Evolutionary conservation across 2,888 invertebrate species (phyloP), one percentile per base, ranked within the genome.

Genomic region (Fissipunctia ypsillon): DNA sequence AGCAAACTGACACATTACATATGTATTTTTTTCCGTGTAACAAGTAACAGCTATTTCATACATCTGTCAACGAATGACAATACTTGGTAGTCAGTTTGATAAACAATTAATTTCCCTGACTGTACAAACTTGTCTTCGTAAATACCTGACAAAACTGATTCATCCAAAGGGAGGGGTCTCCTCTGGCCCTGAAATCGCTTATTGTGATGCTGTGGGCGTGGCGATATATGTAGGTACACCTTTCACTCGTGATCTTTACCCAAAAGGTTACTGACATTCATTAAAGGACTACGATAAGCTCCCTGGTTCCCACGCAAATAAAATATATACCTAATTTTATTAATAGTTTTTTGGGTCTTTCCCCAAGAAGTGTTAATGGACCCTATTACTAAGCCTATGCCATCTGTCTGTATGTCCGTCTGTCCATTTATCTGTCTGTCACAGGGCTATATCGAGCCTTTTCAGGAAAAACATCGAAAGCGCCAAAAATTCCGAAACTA

Each of bases 171-270:
- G 14, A 50, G 19, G 41, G 43, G 56, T 14, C 41, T 48, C 14
- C n/a, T 45, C 16, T 65, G 78, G 9, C 78, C 82, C 35, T 74
- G 75, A 75, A 65, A n/a, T 61, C 54, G 14, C 22, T 22, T 57
- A 48, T 19, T 48, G 12, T 61, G 3, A 59, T 38, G 14, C 25
- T 12, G 38, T 45, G 12, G 75, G 70, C 57, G 83, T 54, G 64
- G 73, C 31, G 19, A 41, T 48, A 4, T 31, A 31, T 4, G 4
- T n/a, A 4, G 3, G 25, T 45, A 12, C 25, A 48, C 83, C 81
- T 83, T 81, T 81, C 79, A 83, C 81, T 69, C 4, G 28, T 71
- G 79, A 75, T 75, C 60, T 75, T 71, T 70, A 78, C 48, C 52
- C 45, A 52, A 25, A 45, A 54, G 28, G 59, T 69, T 65, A 61